A percentile compares a stretch with the other conserved stretches of the same genome.
These are phyloP conservation scores for Alca torda DNA, from an alignment of 2,797 vertebrate species.

Conservation along the genomic window DNA sequence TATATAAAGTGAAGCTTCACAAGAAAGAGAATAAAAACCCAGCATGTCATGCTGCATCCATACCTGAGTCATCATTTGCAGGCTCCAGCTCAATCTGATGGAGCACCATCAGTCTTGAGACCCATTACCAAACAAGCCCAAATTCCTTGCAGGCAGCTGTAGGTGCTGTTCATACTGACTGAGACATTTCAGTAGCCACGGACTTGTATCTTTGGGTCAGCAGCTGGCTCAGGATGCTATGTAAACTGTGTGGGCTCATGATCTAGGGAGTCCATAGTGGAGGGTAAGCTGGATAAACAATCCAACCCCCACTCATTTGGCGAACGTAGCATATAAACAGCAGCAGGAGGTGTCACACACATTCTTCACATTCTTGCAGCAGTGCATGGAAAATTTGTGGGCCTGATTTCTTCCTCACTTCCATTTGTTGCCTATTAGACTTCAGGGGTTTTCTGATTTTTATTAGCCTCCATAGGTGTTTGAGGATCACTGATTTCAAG, in stretches of 20 bases:
- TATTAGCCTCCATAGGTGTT: not conserved
- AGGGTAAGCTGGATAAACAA: not conserved
- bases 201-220: not conserved
- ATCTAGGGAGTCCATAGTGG: not conserved
- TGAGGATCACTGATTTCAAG: not conserved
- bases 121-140: not conserved
- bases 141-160: not conserved
- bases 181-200: not conserved
- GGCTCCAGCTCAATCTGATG: not conserved
- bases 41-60: not conserved
- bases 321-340: not conserved
- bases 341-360: not conserved
- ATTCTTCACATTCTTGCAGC: not conserved
- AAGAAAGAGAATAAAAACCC: not conserved
- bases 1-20: not conserved
- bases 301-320: not conserved
- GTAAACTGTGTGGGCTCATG: not conserved
- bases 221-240: not conserved
- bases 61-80: not conserved
- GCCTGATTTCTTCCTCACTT: not conserved
- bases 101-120: not conserved
- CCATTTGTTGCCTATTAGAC: not conserved
- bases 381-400: not conserved
- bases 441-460: not conserved
- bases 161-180: not conserved